A percentile compares a stretch with the other conserved stretches of the same genome.
Conservation (phyloP, 2,888 invertebrate species). For the Bembecia ichneumoniformis region DNA sequence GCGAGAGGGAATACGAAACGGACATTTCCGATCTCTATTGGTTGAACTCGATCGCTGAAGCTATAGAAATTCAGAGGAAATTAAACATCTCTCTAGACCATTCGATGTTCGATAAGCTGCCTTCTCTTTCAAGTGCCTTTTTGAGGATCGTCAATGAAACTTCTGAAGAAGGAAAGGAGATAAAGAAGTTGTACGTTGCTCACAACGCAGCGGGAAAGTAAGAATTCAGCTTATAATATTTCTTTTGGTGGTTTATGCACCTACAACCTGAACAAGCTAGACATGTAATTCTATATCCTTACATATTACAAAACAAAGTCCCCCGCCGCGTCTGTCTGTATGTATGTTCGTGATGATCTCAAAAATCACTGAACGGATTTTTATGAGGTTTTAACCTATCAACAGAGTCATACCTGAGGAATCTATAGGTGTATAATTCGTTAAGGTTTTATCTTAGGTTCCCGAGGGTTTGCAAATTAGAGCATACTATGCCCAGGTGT, state of each 20-base stretch:
- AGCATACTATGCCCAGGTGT: too few relatives aligned
- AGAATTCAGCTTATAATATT: constrained; percentile 8
- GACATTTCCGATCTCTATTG: constrained; percentile 78
- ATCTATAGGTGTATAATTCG: too few relatives aligned
- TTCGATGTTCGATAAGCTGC: constrained; percentile 32
- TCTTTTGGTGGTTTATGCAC: background rate
- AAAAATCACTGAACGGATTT: too few relatives aligned
- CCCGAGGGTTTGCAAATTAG: too few relatives aligned
- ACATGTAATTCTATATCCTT: too few relatives aligned
- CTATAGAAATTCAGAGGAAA: constrained; percentile 76
- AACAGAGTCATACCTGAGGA: too few relatives aligned
- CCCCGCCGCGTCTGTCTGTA: too few relatives aligned
- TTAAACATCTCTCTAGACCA: constrained; percentile 54
- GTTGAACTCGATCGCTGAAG: constrained; percentile 83
- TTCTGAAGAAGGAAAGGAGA: constrained; percentile 37
- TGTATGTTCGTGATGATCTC: too few relatives aligned
- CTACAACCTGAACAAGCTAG: too few relatives aligned
- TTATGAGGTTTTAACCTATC: too few relatives aligned
- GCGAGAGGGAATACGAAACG: constrained; percentile 72
- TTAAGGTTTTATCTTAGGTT: too few relatives aligned
- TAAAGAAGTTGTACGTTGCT: constrained; percentile 76
- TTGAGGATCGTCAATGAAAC: constrained; percentile 72
- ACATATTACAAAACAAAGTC: too few relatives aligned
- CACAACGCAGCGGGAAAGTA: constrained; percentile 86
- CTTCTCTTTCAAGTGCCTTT: constrained; percentile 74